Base-by-base conservation (phyloP, 2,113 vertebrate species). In the Entomyzon cyanotis region DNA sequence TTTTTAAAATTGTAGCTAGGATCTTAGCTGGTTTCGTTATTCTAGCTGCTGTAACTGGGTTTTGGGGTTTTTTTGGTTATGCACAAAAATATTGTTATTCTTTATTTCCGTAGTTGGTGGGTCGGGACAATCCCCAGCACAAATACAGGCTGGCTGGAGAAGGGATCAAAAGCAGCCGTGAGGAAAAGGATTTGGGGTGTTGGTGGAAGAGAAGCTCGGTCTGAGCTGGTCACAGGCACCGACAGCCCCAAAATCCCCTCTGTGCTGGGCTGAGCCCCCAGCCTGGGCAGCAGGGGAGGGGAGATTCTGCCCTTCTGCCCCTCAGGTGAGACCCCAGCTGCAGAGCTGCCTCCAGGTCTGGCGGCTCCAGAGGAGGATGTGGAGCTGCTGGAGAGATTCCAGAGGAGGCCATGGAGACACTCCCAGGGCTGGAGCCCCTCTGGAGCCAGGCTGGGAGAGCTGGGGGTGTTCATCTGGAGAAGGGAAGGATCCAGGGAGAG, bases 1-100 rank as follows among this genome's bases (percentile, higher is more conserved):
- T 19, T 56, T n/a, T 7, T 3, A 9, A 2, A 35, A 62, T 80
- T 18, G 1, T 23, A 15, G 9, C 27, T 33, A 2, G 8, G 33
- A 0, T 22, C 1, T 24, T 28, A 12, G 35, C 28, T 41, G 1
- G 5, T 41, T n/a, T 15, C 23, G 42, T n/a, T 15, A 15, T 11
- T 5, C 20, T 16, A 25, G 63, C 8, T n/a, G 9, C 39, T 46
- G n/a, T 22, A 46, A 33, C 47, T 63, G 2, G 7, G 39, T 39
- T 39, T 37, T 37, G 8, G 24, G 15, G 15, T 23, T 27, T n/a
- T 30, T 27, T n/a, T 30, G 21, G 63, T 69, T 55, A 8, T 31
- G 5, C 1, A 8, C 10, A 14, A 37, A 20, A n/a, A 5, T 8
- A 12, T 18, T 16, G 33, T 9, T 42, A 12, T 12, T 39, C 33